Percentiles rank a stretch among this genome's conserved stretches.
Conservation (phyloP, 2,113 vertebrate species). For the Rattus norvegicus region GRCr8 NC_086038.1:40584501-40585000, state of each 20-base stretch:
- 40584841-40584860: no score
- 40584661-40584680: background rate
- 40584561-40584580: background rate
- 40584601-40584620: background rate
- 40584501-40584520: background rate
- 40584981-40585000: background rate
- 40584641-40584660: background rate
- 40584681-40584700: background rate
- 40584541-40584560: background rate
- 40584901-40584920: background rate
- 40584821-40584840: background rate
- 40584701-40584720: background rate
- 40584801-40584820: background rate
- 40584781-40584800: background rate
- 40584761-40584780: background rate
- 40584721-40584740: background rate
- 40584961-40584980: background rate
- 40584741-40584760: background rate
- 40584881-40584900: background rate
- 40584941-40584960: background rate
- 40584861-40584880: background rate
- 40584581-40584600: background rate
- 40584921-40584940: background rate
- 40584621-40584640: background rate
- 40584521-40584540: background rate